Conservation (phyloP, 1,140 invertebrate genomes). For the Phthorimaea operculella region DNA sequence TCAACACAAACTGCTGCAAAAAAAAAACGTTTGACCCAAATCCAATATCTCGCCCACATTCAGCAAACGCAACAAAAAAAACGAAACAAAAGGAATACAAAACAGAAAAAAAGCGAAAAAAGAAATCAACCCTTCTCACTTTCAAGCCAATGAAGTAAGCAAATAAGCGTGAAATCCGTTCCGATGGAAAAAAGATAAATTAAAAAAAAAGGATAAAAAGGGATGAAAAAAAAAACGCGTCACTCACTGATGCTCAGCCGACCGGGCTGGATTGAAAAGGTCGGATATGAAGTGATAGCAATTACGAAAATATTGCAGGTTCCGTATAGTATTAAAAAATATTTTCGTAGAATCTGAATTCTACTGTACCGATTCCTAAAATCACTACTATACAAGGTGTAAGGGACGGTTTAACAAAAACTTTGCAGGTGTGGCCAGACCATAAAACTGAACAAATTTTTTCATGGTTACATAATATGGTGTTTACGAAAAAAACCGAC, state of each 20-base stretch:
- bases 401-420: no score
- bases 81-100: constrained; percentile 31
- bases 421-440: no score
- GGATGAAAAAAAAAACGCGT: constrained; percentile 37
- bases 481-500: no score
- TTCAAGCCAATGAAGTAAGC: constrained; percentile 64
- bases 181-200: constrained; percentile 58
- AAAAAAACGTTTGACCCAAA: constrained; percentile 38
- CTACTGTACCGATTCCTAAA: no score
- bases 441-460: no score
- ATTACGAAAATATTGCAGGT: constrained; percentile 17
- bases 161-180: constrained; percentile 66
- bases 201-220: constrained; percentile 41
- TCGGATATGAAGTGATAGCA: constrained; percentile 41
- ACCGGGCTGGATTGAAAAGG: constrained; percentile 54
- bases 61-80: constrained; percentile 23
- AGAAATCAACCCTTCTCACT: constrained; percentile 56
- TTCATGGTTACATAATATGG: no score
- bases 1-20: no score
- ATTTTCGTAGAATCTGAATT: no score
- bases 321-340: constrained; percentile 22
- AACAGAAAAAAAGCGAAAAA: constrained; percentile 45
- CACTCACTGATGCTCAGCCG: constrained; percentile 50
- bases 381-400: no score
- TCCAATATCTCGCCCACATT: constrained; percentile 38